These are phyloP conservation scores for Chrysochloris asiatica DNA, from an alignment of 2,113 vertebrate species.

Conservation along the genomic window DNA sequence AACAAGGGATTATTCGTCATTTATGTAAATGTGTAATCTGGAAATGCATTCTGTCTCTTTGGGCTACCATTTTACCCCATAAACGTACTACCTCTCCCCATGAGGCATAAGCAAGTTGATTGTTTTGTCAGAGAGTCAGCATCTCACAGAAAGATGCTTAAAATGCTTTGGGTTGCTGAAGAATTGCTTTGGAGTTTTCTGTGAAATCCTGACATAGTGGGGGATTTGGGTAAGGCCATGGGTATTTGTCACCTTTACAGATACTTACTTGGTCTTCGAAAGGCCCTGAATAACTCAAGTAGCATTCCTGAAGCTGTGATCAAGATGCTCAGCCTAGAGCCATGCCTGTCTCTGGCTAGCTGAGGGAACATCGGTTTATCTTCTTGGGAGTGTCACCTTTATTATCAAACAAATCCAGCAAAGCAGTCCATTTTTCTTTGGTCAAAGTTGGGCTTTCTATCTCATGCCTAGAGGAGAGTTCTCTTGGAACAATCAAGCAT, in stretches of 20 bases:
- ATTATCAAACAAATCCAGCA: constrained; percentile 15
- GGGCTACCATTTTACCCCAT: neutral
- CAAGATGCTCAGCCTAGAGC: neutral
- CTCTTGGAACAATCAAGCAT: neutral
- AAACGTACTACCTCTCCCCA: neutral
- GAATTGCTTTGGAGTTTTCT: neutral
- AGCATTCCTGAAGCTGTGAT: neutral
- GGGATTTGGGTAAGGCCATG: neutral
- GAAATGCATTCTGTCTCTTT: neutral
- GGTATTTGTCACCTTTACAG: neutral
- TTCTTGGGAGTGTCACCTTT: neutral
- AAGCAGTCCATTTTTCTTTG: neutral
- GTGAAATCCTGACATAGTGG: neutral
- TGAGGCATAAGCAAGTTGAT: constrained; percentile 32
- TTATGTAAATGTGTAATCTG: constrained; percentile 64
- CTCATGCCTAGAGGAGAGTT: neutral
- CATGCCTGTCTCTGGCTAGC: neutral
- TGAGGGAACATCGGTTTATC: neutral
- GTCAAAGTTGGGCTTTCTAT: neutral
- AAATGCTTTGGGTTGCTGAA: neutral
- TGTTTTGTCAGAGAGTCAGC: neutral
- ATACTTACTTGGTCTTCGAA: neutral
- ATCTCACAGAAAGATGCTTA: constrained; percentile 6
- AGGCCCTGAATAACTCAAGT: neutral
- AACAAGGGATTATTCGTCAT: neutral